A percentile compares a stretch with the other conserved stretches of the same genome.
Conservation (phyloP, 2,113 vertebrate genomes). For the Pelmatolapia mariae region DNA sequence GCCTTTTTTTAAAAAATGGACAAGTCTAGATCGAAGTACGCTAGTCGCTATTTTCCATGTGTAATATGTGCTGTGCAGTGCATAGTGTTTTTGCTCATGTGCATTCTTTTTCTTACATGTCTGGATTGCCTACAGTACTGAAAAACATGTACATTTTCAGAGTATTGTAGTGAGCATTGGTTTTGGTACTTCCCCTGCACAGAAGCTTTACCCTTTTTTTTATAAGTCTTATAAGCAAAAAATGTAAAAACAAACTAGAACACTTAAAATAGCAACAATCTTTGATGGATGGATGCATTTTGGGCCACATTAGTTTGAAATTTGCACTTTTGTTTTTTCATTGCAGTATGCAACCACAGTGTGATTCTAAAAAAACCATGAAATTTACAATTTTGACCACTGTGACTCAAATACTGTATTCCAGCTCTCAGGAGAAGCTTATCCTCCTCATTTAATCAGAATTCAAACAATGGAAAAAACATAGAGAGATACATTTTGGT, state of each 20-base stretch:
- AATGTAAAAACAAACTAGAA: neutral
- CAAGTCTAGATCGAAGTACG: neutral
- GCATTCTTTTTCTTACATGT: neutral
- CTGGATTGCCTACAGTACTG: neutral
- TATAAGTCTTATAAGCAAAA: too few relatives aligned
- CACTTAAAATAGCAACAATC: neutral
- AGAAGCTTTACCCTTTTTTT: neutral
- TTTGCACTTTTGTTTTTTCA: neutral
- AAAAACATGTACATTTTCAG: neutral
- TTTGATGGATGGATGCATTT: neutral
- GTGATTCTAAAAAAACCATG: neutral
- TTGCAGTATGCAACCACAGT: neutral
- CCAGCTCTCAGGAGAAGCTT: neutral
- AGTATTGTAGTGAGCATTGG: neutral
- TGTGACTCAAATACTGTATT: neutral
- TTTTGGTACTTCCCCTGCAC: neutral
- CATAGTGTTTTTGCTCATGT: neutral
- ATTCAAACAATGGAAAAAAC: neutral
- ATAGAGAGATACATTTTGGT: neutral
- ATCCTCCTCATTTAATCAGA: neutral
- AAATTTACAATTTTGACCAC: neutral
- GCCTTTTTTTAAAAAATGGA: fast-evolving
- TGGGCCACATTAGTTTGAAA: neutral
- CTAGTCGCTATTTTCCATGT: neutral
- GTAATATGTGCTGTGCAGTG: neutral